Evolutionary conservation across 2,113 vertebrate species (phyloP).

Genomic region (Sinocyclocheilus rhinocerous): DNA sequence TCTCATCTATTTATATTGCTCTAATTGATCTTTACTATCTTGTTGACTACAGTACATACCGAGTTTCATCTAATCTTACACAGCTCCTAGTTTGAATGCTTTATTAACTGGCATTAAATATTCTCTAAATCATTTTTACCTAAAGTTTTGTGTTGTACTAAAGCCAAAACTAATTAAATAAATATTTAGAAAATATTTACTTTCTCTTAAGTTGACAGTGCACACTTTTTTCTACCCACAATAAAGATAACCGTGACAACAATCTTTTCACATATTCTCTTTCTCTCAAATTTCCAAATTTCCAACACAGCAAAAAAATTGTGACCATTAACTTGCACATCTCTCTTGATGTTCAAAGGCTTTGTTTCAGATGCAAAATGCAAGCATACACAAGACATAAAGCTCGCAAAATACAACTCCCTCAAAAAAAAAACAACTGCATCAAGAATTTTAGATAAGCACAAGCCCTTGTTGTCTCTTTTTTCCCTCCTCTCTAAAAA

Average conservation of each 20-base stretch:
- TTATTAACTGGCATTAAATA: background rate
- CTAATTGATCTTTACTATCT: slow-evolving; percentile 19
- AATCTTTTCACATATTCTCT: background rate
- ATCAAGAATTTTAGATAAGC: slow-evolving; percentile 11
- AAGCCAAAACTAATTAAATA: background rate
- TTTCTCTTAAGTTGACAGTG: background rate
- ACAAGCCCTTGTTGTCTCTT: slow-evolving; percentile 8
- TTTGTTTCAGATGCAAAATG: background rate
- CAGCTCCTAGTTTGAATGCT: background rate
- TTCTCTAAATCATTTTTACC: background rate
- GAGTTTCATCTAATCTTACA: background rate
- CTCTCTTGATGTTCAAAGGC: background rate
- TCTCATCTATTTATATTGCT: slow-evolving; percentile 12
- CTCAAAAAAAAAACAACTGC: background rate
- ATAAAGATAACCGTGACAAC: background rate
- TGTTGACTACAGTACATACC: background rate
- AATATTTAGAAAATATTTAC: background rate
- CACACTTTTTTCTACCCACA: background rate
- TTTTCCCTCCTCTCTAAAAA: background rate
- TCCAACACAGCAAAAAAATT: background rate
- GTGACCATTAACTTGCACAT: background rate
- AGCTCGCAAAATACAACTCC: background rate
- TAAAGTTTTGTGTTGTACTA: background rate
- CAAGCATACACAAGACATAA: background rate
- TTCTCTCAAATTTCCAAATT: background rate